Base-by-base conservation (phyloP, 2,888 invertebrate species). In the Osmoderma eremita region DNA sequence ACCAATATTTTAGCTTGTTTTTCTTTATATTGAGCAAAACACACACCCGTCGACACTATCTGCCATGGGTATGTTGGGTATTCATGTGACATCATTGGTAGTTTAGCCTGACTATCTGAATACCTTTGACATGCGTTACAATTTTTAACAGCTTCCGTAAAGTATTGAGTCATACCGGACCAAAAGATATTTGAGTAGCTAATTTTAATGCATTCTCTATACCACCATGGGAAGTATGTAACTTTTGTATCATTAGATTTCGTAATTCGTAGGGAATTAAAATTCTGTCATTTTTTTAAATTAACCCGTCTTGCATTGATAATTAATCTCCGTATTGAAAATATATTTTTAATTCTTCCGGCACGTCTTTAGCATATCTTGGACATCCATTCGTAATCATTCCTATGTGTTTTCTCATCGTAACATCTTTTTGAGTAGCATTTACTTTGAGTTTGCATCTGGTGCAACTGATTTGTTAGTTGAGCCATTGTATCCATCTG, bases 151-250 rank as follows among this genome's bases (percentile, higher is more conserved):
- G 30, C 36, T 36, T 54, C 38, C 3, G 36, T 54, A 54, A 54
- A 36, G 12, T 54, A 15, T 15, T 54, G 30, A 54, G 54, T 36
- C 38, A 54, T 54, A 18, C 12, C 36, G 10, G 54, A 36, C 54
- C 54, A 54, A 36, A 54, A 54, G 18, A 54, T 36, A 54, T 54
- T 54, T 13, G 12, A 36, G 15, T 54, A 15, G 54, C 48, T 20
- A 17, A 18, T 18, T 49, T 49, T 49, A 49, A 18, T 10, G 18
- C 12, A 18, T 49, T 18, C 8, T 49, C 12, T 49, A 49, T 49
- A 18, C 48, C 18, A 8, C 10, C 2, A 49, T 18, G 48, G 12
- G 18, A 12, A 49, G 18, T 4, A 18, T 49, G 48, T 18, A 49
- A 12, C 12, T 18, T 49, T 18, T 49, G 2, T 20, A 49, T 49